Evolutionary conservation across 2,888 invertebrate species (phyloP), one percentile per base, ranked within the genome.

Genomic region (Tubulanus polymorphus): DNA sequence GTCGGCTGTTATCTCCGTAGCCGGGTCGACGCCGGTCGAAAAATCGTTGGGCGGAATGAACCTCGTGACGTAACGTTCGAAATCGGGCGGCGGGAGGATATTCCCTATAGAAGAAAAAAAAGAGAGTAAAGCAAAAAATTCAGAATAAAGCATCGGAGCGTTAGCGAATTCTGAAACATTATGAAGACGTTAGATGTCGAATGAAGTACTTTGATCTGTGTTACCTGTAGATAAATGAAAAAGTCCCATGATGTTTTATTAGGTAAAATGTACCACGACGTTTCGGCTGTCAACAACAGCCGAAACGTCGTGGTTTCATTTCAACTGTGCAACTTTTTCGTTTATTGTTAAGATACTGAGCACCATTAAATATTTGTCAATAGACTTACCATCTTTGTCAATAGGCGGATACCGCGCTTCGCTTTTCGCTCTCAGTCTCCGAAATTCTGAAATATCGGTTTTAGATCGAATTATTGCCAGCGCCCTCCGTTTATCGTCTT

Each of bases 361-460:
- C 29, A 3, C 46, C 47, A 6, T 35, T 29, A 35, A 48, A 15
- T 12, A 10, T 12, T 10, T 15, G 23, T 25, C n/a, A 2, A 48
- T 47, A 10, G 28, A 28, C 55, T 60, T 63, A 76, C 78, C 77
- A 61, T 60, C 48, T 56, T 70, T 62, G 63, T 77, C 75, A 20
- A 78, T 48, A 8, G 78, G 78, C 15, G 78, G 78, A 62, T 76
- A 72, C 48, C 77, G 67, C 20, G 66, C 69, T 28, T 75, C 70
- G 57, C 69, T 73, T 59, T 63, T 66, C 41, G 70, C 60, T 46
- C 67, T 62, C 45, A 78, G 62, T 48, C 62, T 60, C 59, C 68
- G 67, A 53, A 75, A 72, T 41, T 73, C 71, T 23, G 63, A 55
- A 10, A 68, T 60, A 54, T 78, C 76, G 18, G 65, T 61, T 28